phyloP scores from a whole-genome alignment of 2,888 invertebrate species.

The Mystacides longicornis region DNA sequence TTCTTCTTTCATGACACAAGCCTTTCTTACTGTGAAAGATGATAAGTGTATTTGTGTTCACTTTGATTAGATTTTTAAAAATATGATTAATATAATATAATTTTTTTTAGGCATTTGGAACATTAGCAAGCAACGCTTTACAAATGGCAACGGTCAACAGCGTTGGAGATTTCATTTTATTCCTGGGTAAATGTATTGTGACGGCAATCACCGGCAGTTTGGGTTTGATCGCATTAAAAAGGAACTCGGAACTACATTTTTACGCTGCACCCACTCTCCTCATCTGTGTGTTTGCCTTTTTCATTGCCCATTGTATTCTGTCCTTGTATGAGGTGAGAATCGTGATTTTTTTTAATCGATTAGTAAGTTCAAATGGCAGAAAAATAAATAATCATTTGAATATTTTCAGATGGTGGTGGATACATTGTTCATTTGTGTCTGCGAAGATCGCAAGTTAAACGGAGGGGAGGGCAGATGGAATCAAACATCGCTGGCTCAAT shows the following conservation, averaged over 20 bases:
- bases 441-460: constrained; percentile 83
- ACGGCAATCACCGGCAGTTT: constrained; percentile 76
- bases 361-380: too few species aligned
- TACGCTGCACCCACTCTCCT: constrained; percentile 81
- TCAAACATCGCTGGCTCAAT: constrained; percentile 45
- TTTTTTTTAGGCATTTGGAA: constrained; percentile 68
- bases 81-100: neutral
- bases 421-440: constrained; percentile 87
- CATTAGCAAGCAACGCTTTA: constrained; percentile 72
- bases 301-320: constrained; percentile 87
- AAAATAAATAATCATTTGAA: too few species aligned
- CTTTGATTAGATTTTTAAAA: neutral
- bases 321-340: constrained; percentile 80
- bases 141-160: constrained; percentile 90
- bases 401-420: constrained; percentile 80
- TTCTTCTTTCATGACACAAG: too few species aligned
- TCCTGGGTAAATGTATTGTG: constrained; percentile 74
- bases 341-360: neutral
- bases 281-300: constrained; percentile 79
- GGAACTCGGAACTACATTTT: constrained; percentile 67
- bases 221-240: constrained; percentile 68
- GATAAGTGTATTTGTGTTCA: neutral
- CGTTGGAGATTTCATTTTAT: constrained; percentile 86
- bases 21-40: too few species aligned
- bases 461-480: constrained; percentile 62